A percentile compares a stretch with the other conserved stretches of the same genome.
Evolutionary conservation across 1,140 invertebrate genomes (phyloP).

Genomic region (Drosophila sechellia): DNA sequence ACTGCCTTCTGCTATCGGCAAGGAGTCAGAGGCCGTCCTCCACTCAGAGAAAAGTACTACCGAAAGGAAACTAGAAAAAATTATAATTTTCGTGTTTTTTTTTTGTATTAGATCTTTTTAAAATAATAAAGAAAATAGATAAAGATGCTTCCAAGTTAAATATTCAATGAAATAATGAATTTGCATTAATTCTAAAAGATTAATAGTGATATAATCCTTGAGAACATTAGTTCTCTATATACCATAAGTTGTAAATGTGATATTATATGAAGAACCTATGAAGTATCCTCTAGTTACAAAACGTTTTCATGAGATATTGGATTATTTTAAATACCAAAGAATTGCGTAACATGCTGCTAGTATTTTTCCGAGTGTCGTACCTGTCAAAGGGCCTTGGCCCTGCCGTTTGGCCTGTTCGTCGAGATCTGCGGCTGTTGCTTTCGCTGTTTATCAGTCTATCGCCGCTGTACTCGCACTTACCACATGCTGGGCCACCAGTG

Average conservation of each 20-base stretch:
- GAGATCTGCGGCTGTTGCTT: conserved; percentile 42
- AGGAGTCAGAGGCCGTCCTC: conserved; percentile 21
- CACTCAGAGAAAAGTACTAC: conserved; percentile 18
- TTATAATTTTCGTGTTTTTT: too few relatives aligned
- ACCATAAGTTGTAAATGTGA: too few relatives aligned
- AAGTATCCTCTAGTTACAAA: too few relatives aligned
- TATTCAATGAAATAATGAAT: too few relatives aligned
- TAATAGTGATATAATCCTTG: too few relatives aligned
- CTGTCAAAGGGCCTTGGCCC: conserved; percentile 53
- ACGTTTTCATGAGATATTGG: too few relatives aligned
- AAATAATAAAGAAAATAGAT: too few relatives aligned
- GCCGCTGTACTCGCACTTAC: conserved; percentile 65
- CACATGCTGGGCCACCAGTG: conserved; percentile 70
- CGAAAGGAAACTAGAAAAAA: neutral
- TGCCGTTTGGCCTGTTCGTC: conserved; percentile 13
- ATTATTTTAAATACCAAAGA: too few relatives aligned
- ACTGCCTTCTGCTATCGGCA: conserved; percentile 70
- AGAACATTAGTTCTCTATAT: neutral
- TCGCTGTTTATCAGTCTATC: conserved; percentile 77
- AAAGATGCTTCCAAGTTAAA: too few relatives aligned
- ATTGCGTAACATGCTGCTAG: too few relatives aligned
- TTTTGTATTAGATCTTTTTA: too few relatives aligned
- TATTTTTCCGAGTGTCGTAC: conserved; percentile 28
- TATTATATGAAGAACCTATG: neutral
- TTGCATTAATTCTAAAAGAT: too few relatives aligned